Base-by-base conservation (phyloP, 2,797 vertebrate species). In the Manis crassicaudata region DNA sequence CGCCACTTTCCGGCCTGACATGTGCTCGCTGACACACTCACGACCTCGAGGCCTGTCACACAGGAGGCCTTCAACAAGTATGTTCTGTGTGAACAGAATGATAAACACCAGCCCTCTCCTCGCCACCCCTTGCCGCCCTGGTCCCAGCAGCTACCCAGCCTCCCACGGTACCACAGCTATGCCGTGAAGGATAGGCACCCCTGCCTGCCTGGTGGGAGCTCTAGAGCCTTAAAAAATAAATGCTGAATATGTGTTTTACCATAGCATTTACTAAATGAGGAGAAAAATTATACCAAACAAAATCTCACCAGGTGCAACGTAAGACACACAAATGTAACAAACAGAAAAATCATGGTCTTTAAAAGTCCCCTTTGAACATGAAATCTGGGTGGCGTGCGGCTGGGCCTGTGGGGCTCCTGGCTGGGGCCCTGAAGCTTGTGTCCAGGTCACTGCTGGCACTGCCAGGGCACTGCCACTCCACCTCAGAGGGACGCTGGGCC, bases 401-500 rank as follows among this genome's bases (percentile, higher is more conserved):
- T 21, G 0, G 1, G 63, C 65, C n/a, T 13, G 8, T 7, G 1
- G 67, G 62, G 11, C 17, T 75, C 84, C 63, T 37, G 12, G 46
- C 29, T 37, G 68, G 1, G 52, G n/a, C 27, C 11, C 76, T 20
- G 21, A 52, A 8, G 3, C 4, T 40, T n/a, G 20, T 62, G 16
- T 79, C n/a, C 8, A 23, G 56, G 43, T 29, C 43, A 37, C 21
- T n/a, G 58, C 6, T 3, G 27, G 46, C 35, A 16, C 35, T 6
- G 0, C 10, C 3, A 2, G 29, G 20, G 10, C 32, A 21, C 23
- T 6, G 10, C 29, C 25, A 25, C 46, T 7, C 5, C 0, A 1
- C 20, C 43, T 20, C 29, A 10, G 23, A 13, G 7, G 16, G 8
- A 37, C 21, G 0, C 13, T 1, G 2, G 37, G 43, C 9, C 35